Conservation (phyloP, 1,140 invertebrate species). For the Holotrichia oblita region DNA sequence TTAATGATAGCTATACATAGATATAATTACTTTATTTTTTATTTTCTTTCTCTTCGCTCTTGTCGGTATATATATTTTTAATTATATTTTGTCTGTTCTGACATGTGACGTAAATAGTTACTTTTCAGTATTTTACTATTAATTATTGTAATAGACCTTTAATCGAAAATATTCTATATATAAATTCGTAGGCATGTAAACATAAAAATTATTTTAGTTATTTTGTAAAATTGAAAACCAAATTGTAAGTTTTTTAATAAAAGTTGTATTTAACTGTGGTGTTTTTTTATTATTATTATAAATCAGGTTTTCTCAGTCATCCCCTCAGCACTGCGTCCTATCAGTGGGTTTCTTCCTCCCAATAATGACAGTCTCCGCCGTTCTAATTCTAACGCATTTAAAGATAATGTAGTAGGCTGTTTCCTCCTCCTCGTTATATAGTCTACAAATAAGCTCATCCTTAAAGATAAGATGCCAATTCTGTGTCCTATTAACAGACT, state of each 20-base stretch:
- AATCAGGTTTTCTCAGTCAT: too few relatives aligned
- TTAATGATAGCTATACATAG: constrained; percentile 8
- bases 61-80: constrained; percentile 9
- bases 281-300: neutral
- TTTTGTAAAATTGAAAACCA: constrained; percentile 41
- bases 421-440: too few relatives aligned
- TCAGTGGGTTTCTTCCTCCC: too few relatives aligned
- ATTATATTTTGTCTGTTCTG: constrained; percentile 8
- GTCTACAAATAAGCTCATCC: too few relatives aligned
- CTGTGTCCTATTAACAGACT: too few relatives aligned
- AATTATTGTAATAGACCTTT: constrained; percentile 33
- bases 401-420: too few relatives aligned
- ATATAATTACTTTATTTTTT: neutral
- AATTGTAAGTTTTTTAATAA: constrained; percentile 41
- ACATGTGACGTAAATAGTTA: constrained; percentile 19
- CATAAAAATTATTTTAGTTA: constrained; percentile 40
- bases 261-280: constrained; percentile 35
- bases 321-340: too few relatives aligned
- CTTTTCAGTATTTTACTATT: constrained; percentile 38
- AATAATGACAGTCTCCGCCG: too few relatives aligned
- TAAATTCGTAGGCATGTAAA: constrained; percentile 34
- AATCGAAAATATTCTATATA: constrained; percentile 28
- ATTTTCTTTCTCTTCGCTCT: too few relatives aligned
- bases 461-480: too few relatives aligned
- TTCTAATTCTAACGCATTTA: too few relatives aligned